Base-by-base conservation (phyloP, 2,888 invertebrate species). In the Salticus scenicus region DNA sequence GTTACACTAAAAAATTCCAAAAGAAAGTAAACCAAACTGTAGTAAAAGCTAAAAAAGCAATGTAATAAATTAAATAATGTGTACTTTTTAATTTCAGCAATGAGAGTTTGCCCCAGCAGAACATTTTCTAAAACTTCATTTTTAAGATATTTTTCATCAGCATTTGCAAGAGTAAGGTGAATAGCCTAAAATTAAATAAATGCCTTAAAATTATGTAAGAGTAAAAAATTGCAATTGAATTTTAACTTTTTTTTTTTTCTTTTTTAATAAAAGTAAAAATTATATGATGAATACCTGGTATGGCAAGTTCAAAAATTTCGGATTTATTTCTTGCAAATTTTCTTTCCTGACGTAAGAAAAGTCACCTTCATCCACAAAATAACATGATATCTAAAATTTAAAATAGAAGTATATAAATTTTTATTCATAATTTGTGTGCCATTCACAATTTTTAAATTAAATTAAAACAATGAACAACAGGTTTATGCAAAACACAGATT, bases 331-430 rank as follows among this genome's bases (percentile, higher is more conserved):
- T 88, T 93, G 94, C 31, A 96, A 92, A 84, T 93, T 92, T 31
- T 92, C 90, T 14, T 93, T 91, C 4, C 91, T 89, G 30, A 94
- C 93, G 20, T 91, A 90, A 69, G 94, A 94, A 87, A 94, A 94
- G 88, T 95, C 95, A 0, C 96, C 96, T 88, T 93, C 94, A 91
- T 96, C 96, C 12, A 96, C 94, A 87, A 95, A 94, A 89, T 94
- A 94, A 75, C 94, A 94, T 12, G 92, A 90, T 0, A 92, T 93
- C 33, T 87, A 31, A 0, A 75, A 67, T 64, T 5, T n/a, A 27
- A 14, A 42, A 30, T 10, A 69, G 5, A n/a, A 20, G n/a, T n/a
- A n/a, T n/a, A n/a, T n/a, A n/a, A n/a, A n/a, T n/a, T n/a, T n/a
- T n/a, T n/a, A n/a, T n/a, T n/a, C n/a, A n/a, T n/a, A n/a, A n/a